A percentile compares a stretch with the other conserved stretches of the same genome.
These are phyloP conservation scores for Tryphoninae sp. DNA, from an alignment of 2,888 invertebrate species.

Conservation along the genomic window DNA sequence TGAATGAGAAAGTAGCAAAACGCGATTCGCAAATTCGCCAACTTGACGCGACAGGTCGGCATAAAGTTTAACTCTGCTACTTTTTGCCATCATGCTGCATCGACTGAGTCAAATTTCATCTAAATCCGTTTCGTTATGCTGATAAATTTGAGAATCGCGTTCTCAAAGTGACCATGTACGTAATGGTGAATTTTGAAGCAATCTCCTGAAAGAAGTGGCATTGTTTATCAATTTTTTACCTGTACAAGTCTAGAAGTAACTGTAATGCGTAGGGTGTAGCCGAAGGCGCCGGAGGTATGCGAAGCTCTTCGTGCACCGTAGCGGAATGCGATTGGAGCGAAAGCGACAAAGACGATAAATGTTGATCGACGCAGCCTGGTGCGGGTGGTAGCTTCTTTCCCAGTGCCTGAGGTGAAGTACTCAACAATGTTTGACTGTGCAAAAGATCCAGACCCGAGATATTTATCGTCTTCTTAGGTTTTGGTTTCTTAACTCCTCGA, in stretches of 20 bases:
- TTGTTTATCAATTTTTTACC: constrained; percentile 66
- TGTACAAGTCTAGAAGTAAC: constrained; percentile 92
- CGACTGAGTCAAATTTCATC: no score
- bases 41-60: no score
- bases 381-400: constrained; percentile 92
- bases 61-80: no score
- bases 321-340: constrained; percentile 86
- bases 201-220: background rate
- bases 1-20: no score
- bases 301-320: constrained; percentile 90
- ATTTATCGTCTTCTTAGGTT: constrained; percentile 87
- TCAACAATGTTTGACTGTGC: constrained; percentile 93
- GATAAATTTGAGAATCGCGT: no score
- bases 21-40: no score
- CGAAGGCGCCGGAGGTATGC: constrained; percentile 90
- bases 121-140: no score
- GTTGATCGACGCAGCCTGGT: constrained; percentile 95
- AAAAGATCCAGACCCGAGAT: constrained; percentile 94
- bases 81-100: no score
- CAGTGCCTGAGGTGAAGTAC: constrained; percentile 89
- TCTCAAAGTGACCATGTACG: no score
- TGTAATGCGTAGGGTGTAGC: constrained; percentile 93
- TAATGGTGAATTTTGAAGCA: background rate
- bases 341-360: constrained; percentile 88
- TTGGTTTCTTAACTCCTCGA: constrained; percentile 84